phyloP scores from a whole-genome alignment of 2,888 invertebrate genomes.

The Hoplodrina blanda region DNA sequence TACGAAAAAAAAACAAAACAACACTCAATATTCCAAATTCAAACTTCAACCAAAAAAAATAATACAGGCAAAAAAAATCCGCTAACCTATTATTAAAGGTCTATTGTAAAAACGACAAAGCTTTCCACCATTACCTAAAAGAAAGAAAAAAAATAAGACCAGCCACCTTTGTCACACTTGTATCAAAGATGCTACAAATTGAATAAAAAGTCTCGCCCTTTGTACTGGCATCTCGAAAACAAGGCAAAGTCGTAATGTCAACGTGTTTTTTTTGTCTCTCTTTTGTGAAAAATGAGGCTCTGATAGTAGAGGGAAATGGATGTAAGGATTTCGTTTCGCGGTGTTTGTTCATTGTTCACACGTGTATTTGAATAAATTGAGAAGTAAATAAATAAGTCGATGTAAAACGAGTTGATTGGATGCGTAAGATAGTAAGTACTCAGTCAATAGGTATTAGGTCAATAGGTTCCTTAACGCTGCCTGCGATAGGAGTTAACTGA shows the following conservation, averaged over 20 bases:
- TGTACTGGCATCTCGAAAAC: slow-evolving; percentile 55
- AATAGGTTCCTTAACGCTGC: too few relatives aligned
- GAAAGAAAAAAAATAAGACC: slow-evolving; percentile 24
- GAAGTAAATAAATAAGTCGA: slow-evolving; percentile 6
- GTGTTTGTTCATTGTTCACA: not conserved
- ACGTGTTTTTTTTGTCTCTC: slow-evolving; percentile 30
- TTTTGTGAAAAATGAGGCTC: slow-evolving; percentile 39
- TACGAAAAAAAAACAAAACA: slow-evolving; percentile 13
- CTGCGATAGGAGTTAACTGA: too few relatives aligned
- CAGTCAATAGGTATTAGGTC: too few relatives aligned
- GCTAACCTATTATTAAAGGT: slow-evolving; percentile 21
- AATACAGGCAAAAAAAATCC: slow-evolving; percentile 9
- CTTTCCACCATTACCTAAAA: slow-evolving; percentile 39
- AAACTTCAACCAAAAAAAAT: slow-evolving; percentile 17
- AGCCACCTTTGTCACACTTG: slow-evolving; percentile 51
- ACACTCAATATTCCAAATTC: slow-evolving; percentile 31
- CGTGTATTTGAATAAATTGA: slow-evolving; percentile 18
- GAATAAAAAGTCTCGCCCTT: slow-evolving; percentile 59
- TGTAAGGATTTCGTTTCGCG: not conserved
- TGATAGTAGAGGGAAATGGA: slow-evolving; percentile 19
- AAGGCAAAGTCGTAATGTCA: slow-evolving; percentile 46
- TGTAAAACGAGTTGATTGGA: not conserved
- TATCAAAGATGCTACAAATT: slow-evolving; percentile 63
- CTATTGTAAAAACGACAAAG: slow-evolving; percentile 44
- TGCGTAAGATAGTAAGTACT: not conserved